These are phyloP conservation scores for Zoanthus gigantus DNA, from an alignment of 92 coral and sea anemone species.

Conservation along the genomic window DNA sequence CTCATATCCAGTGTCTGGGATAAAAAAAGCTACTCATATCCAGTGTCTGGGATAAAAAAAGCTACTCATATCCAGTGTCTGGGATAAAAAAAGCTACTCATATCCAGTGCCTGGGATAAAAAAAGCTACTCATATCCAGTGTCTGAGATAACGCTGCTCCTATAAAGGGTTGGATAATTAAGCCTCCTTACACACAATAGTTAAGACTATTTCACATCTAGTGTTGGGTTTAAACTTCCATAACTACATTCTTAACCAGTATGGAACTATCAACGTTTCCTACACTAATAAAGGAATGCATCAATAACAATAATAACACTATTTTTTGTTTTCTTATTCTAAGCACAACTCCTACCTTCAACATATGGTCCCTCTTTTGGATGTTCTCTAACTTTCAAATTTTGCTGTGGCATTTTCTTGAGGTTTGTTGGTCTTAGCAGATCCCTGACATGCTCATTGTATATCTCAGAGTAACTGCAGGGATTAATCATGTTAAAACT, in stretches of 20 bases:
- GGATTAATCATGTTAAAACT: neutral
- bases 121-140: too few species aligned
- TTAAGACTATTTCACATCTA: neutral
- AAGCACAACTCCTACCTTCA: constrained; percentile 65
- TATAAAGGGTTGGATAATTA: neutral
- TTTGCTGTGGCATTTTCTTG: constrained; percentile 82
- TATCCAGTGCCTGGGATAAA: too few species aligned
- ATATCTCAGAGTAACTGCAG: constrained; percentile 89
- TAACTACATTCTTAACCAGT: too few species aligned
- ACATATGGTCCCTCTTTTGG: constrained; percentile 98
- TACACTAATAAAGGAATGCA: neutral
- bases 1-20: too few species aligned
- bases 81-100: too few species aligned
- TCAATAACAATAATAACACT: neutral
- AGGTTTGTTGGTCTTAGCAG: constrained; percentile 80
- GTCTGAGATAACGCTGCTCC: too few species aligned
- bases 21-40: too few species aligned
- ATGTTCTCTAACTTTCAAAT: constrained; percentile 93
- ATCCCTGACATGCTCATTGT: constrained; percentile 95
- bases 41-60: too few species aligned
- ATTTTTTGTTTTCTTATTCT: neutral
- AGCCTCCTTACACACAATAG: neutral
- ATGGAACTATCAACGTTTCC: too few species aligned
- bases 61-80: too few species aligned
- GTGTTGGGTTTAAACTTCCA: too few species aligned